phyloP scores from a whole-genome alignment of 2,888 invertebrate genomes.

The Choreutis nemorana region DNA sequence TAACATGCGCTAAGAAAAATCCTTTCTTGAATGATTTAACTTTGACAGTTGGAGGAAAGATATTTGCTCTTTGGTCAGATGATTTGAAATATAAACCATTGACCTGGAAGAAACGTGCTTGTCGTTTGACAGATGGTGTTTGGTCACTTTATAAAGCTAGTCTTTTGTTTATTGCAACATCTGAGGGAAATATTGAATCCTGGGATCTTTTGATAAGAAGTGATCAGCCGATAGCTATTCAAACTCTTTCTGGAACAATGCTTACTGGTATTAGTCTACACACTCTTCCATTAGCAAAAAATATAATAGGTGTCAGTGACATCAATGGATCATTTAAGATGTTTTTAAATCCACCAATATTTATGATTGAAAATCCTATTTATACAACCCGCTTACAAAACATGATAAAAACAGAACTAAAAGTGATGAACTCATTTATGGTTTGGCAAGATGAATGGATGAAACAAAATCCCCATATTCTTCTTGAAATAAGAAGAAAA shows the following conservation, averaged over 20 bases:
- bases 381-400: conserved; percentile 45
- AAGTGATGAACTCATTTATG: conserved; percentile 54
- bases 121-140: conserved; percentile 67
- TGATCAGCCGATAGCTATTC: conserved; percentile 71
- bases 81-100: conserved; percentile 68
- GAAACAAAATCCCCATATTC: conserved; percentile 36
- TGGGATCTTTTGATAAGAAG: conserved; percentile 81
- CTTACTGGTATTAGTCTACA: conserved; percentile 72
- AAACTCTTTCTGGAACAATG: conserved; percentile 72
- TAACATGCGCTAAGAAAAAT: conserved; percentile 68
- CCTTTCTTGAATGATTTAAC: conserved; percentile 69
- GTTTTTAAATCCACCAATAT: conserved; percentile 65
- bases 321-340: conserved; percentile 73
- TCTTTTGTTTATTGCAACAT: conserved; percentile 73
- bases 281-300: conserved; percentile 59
- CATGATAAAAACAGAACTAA: conserved; percentile 61
- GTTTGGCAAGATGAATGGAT: conserved; percentile 71
- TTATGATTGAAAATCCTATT: conserved; percentile 44
- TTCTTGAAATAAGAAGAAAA: conserved; percentile 43
- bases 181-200: conserved; percentile 79
- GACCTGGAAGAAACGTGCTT: conserved; percentile 70
- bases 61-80: conserved; percentile 79
- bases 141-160: conserved; percentile 83
- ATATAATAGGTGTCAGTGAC: conserved; percentile 74
- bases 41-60: conserved; percentile 77